Conservation (phyloP, 2,797 vertebrate species). For the Epinephelus coioides region DNA sequence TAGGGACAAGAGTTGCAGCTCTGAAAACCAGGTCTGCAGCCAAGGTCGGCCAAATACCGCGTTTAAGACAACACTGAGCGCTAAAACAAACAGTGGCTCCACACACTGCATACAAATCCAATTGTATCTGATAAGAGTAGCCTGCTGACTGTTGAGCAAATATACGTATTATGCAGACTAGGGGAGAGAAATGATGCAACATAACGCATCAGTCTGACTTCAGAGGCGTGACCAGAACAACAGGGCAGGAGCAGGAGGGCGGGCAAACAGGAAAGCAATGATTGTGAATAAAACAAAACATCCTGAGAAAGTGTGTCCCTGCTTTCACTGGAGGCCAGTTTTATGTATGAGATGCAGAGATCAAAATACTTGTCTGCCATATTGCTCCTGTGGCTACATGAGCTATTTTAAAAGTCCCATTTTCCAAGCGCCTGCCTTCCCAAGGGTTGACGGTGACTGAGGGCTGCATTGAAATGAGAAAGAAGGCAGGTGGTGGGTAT, state of each 20-base stretch:
- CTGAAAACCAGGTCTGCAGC: constrained; percentile 23
- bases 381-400: constrained; percentile 30
- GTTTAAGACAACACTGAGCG: constrained; percentile 62
- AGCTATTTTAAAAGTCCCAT: constrained; percentile 62
- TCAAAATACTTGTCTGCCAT: constrained; percentile 42
- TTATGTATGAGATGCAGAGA: constrained; percentile 18
- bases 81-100: constrained; percentile 69
- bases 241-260: background rate
- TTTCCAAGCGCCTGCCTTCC: constrained; percentile 33
- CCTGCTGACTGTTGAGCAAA: constrained; percentile 59
- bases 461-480: constrained; percentile 53
- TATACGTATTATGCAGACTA: constrained; percentile 33
- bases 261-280: constrained; percentile 35
- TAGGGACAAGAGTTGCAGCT: constrained; percentile 22
- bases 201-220: constrained; percentile 15
- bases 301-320: constrained; percentile 11
- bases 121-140: constrained; percentile 53
- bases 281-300: constrained; percentile 38
- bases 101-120: constrained; percentile 38
- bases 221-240: constrained; percentile 25
- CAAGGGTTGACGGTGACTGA: constrained; percentile 47
- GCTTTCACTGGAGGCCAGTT: background rate
- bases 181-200: constrained; percentile 55
- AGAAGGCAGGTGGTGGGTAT: constrained; percentile 23
- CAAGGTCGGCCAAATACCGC: constrained; percentile 72